Evolutionary conservation across 2,113 vertebrate genomes (phyloP), one percentile per base, ranked within the genome.

Genomic region (Pseudopodoces humilis): DNA sequence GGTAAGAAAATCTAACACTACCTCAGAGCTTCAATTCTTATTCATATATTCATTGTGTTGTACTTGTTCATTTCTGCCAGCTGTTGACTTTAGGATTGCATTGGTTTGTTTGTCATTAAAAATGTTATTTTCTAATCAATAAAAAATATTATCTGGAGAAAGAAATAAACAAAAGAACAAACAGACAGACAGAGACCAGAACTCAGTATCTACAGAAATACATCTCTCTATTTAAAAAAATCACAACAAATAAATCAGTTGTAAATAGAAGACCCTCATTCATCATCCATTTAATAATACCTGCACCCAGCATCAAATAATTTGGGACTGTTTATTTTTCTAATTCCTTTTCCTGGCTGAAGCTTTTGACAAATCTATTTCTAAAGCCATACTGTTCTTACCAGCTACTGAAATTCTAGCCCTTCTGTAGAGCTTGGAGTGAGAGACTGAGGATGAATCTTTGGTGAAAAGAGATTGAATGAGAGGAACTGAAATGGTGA

Each of bases 11-110:
- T 68, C 56, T 87, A 86, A 84, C 49, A 53, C 41, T 82, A 53
- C 10, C 12, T 44, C 80, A 85, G 22, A 75, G 11, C 33, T 80
- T 37, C 22, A 79, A 86, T 94, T 94, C 28, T 53, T 96, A 97
- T 92, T 94, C 75, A 97, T 94, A 77, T 95, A 96, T 97, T 94
- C 94, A 97, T 95, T 93, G 59, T 86, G 46, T 81, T 93, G 31
- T 47, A 77, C 69, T 90, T 91, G 64, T 95, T 96, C 52, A 74
- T 96, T 96, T 95, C 68, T 77, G 35, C 86, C 82, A 92, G 74
- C 31, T 96, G 77, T 97, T 97, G 92, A 96, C 83, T 95, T 81
- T 96, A 82, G 81, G 70, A 93, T 95, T 90, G n/a, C 60, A 72
- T 52, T 86, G 35, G 92, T 92, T 95, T 93, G 91, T 86, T 96